Conservation (phyloP, 1,140 invertebrate genomes). For the Lordiphosa stackelbergi region DNA sequence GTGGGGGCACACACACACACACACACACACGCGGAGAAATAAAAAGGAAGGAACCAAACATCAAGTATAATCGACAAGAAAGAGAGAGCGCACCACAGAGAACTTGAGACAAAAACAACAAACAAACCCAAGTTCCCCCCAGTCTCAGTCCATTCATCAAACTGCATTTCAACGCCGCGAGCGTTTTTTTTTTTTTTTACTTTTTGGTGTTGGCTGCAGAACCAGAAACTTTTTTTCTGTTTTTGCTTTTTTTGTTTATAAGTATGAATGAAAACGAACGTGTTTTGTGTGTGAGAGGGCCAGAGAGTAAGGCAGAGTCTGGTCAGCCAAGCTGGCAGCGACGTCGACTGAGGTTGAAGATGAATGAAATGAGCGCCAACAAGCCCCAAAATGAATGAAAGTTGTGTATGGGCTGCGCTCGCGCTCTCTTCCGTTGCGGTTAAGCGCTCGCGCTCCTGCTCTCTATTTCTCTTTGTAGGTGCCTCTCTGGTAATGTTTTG, state of each 20-base stretch:
- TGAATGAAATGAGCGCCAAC: constrained; percentile 52
- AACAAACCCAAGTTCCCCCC: constrained; percentile 29
- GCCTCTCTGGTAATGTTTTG: not conserved
- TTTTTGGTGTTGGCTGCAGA: constrained; percentile 36
- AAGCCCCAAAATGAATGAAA: constrained; percentile 63
- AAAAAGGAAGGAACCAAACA: constrained; percentile 72
- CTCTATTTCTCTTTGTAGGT: constrained; percentile 7
- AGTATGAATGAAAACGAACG: constrained; percentile 74
- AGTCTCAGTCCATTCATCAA: constrained; percentile 58
- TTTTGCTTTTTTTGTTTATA: constrained; percentile 39
- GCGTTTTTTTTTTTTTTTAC: constrained; percentile 15
- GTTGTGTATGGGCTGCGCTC: constrained; percentile 37
- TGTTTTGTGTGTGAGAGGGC: constrained; percentile 45
- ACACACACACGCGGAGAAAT: constrained; percentile 35
- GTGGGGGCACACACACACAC: constrained; percentile 9
- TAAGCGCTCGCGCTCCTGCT: constrained; percentile 1
- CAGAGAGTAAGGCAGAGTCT: constrained; percentile 13
- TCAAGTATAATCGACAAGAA: constrained; percentile 57
- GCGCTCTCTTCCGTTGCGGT: constrained; percentile 5
- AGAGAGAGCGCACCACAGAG: constrained; percentile 32
- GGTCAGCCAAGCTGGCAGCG: constrained; percentile 20
- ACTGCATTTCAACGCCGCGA: constrained; percentile 67
- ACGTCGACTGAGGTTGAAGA: constrained; percentile 29
- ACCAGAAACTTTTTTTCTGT: constrained; percentile 45
- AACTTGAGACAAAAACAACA: constrained; percentile 37